A percentile compares a stretch with the other conserved stretches of the same genome.
Conservation (phyloP, 2,113 vertebrate species). For the Rhodinocichla rosea region DNA sequence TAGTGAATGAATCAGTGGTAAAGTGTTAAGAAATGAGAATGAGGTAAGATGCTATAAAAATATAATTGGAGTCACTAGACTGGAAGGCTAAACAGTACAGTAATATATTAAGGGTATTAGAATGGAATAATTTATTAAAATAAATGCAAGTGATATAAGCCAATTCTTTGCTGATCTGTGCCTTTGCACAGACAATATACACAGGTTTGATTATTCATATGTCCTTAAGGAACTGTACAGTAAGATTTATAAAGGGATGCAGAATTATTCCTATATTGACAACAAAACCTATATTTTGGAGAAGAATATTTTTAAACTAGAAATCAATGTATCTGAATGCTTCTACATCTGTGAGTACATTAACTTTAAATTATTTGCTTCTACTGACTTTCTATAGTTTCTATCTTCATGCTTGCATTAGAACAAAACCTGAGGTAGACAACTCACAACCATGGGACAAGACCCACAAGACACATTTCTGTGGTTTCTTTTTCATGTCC, state of each 20-base stretch:
- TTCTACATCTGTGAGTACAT: rapidly evolving
- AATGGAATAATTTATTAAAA: neutral
- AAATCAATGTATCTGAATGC: neutral
- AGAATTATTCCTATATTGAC: neutral
- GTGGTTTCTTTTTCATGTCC: neutral
- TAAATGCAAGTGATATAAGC: neutral
- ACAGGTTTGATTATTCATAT: neutral
- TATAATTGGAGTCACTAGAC: neutral
- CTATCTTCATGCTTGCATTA: neutral
- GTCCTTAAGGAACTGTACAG: neutral
- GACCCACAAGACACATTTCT: neutral
- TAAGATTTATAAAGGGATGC: neutral
- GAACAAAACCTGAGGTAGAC: neutral
- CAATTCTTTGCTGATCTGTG: neutral
- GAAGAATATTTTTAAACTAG: neutral
- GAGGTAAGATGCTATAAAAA: neutral
- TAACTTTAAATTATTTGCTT: neutral
- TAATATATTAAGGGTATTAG: neutral
- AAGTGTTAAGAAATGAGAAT: neutral
- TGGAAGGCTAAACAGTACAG: neutral
- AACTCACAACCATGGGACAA: neutral
- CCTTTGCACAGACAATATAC: neutral
- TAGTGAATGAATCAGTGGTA: neutral
- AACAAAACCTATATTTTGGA: neutral
- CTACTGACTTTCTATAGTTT: neutral